Evolutionary conservation across 2,888 invertebrate genomes (phyloP).

Genomic region (Barypeithes pellucidus): DNA sequence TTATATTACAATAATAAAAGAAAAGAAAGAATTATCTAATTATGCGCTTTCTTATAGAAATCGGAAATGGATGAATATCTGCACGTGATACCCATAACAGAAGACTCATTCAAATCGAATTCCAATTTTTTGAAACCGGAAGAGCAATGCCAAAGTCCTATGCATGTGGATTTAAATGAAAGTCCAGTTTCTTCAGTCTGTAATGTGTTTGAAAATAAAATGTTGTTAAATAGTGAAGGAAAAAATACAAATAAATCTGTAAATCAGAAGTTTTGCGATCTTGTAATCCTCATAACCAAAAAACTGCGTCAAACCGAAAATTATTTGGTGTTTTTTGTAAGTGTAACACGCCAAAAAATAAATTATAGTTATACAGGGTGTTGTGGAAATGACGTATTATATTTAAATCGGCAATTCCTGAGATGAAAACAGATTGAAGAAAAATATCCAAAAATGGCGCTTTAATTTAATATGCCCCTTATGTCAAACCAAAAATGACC

Average conservation of each 20-base stretch:
- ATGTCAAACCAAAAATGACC: too few species aligned
- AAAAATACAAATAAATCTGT: not conserved
- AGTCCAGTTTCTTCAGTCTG: conserved; percentile 42
- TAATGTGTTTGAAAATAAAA: conserved; percentile 36
- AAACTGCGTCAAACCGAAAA: conserved; percentile 26
- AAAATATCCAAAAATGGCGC: not conserved
- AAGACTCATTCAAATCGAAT: conserved; percentile 25
- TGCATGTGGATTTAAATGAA: not conserved
- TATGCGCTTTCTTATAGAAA: conserved; percentile 10
- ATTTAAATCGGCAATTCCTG: too few species aligned
- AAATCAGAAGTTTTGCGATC: too few species aligned
- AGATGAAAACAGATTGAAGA: too few species aligned
- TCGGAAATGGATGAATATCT: not conserved
- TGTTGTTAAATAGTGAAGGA: conserved; percentile 34
- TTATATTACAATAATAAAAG: too few species aligned
- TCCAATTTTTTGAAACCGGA: conserved; percentile 30
- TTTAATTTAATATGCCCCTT: too few species aligned
- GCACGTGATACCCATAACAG: conserved; percentile 16
- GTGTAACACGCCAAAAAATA: too few species aligned
- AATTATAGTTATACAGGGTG: too few species aligned
- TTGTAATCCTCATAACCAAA: too few species aligned
- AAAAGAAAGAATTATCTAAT: too few species aligned
- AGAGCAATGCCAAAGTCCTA: conserved; percentile 26
- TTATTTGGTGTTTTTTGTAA: too few species aligned
- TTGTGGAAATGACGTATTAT: too few species aligned